Evolutionary conservation across 2,113 vertebrate genomes (phyloP), one percentile per base, ranked within the genome.

Genomic region (Psittacara wagleri): DNA sequence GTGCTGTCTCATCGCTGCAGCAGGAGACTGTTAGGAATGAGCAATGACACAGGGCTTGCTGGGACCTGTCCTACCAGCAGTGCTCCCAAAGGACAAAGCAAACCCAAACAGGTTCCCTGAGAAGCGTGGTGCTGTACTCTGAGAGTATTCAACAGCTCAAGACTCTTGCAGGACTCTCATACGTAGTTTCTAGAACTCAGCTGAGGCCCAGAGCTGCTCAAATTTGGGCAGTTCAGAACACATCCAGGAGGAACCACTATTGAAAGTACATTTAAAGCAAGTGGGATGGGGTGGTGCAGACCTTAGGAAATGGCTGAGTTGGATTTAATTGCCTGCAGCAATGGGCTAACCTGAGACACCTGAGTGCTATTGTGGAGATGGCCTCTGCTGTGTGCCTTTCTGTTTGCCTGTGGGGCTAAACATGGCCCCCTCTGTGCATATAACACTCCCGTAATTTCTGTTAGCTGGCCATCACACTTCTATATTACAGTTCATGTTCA

Each of bases 31-130:
- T 27, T 13, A 7, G 51, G 19, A 27, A 22, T 0, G 2, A 35
- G 9, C 0, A 2, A 2, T 2, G 11, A 55, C 57, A n/a, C 1
- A 0, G 0, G 33, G 29, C 35, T 20, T 8, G 11, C 14, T 6
- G 10, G 68, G 25, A 49, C 22, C 39, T 5, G 3, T 22, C 49
- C 67, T 20, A 4, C 59, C 63, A 27, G 62, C 39, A 28, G 44
- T 0, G 3, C 3, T 59, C 35, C 51, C 6, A 4, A 25, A n/a
- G 13, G 61, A 22, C 43, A 17, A 37, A 44, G 19, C 0, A 1
- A 8, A 3, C 49, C 46, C 24, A 63, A 29, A 7, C 3, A 2
- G 6, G 9, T 51, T 25, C 59, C 5, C 27, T 20, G 10, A 23
- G 22, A 15, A 49, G 7, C 1, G 7, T 3, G 2, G 0, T 5